Conservation (phyloP, 1,140 invertebrate genomes). For the Mizuhopecten yessoensis region DNA sequence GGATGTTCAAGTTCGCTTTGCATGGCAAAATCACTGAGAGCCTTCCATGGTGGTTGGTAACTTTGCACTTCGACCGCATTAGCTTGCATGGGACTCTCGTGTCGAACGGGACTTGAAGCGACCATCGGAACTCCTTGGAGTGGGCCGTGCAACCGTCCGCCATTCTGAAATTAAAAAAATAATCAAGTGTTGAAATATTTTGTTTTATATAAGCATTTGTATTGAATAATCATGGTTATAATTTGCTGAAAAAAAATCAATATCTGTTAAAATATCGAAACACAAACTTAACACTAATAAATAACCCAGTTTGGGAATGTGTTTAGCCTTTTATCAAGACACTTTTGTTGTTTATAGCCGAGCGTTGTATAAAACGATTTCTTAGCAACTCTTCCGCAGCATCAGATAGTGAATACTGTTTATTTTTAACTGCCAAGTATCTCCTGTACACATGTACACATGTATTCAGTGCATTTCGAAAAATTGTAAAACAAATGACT, state of each 20-base stretch:
- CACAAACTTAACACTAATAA: too few species aligned
- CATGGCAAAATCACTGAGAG: conserved; percentile 96
- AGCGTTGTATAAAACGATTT: not conserved
- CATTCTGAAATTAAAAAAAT: conserved; percentile 88
- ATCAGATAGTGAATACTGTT: not conserved
- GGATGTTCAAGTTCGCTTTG: conserved; percentile 96
- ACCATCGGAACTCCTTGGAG: conserved; percentile 97
- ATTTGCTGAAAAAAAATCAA: too few species aligned
- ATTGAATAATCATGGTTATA: too few species aligned
- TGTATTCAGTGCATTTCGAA: conserved; percentile 3
- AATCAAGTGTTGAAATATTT: not conserved
- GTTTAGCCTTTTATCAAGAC: not conserved
- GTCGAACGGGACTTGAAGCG: conserved; percentile 95
- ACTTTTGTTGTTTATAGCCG: not conserved
- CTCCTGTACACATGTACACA: not conserved
- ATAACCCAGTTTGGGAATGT: not conserved
- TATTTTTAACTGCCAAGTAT: not conserved
- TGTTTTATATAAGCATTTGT: too few species aligned
- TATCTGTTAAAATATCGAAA: too few species aligned
- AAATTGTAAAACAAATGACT: not conserved
- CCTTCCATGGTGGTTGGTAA: conserved; percentile 98
- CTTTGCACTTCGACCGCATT: conserved; percentile 92
- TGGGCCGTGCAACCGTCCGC: conserved; percentile 91
- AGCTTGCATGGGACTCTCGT: conserved; percentile 87
- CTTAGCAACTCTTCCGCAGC: not conserved